phyloP scores from a whole-genome alignment of 1,140 invertebrate species.

The Trinorchestia longiramus region DNA sequence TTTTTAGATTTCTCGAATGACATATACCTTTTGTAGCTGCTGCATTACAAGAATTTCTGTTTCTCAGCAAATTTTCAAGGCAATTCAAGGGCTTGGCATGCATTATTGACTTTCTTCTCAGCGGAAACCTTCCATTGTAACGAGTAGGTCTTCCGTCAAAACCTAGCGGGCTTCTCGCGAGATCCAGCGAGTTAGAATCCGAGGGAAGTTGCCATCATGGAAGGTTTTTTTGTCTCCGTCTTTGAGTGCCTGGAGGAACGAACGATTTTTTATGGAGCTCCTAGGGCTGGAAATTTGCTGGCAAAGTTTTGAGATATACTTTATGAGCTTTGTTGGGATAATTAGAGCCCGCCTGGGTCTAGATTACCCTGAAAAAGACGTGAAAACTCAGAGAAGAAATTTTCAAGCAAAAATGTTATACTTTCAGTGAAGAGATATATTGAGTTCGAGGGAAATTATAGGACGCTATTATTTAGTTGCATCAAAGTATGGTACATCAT shows the following conservation, averaged over 20 bases:
- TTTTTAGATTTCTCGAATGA: too few species aligned
- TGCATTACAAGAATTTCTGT: too few species aligned
- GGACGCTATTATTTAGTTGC: not conserved
- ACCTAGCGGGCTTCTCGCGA: not conserved
- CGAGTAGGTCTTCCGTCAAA: not conserved
- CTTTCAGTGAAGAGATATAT: not conserved
- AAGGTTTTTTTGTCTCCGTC: not conserved
- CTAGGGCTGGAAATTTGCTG: constrained; percentile 30
- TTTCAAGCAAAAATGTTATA: not conserved
- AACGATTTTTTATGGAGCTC: constrained; percentile 36
- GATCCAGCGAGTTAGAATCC: constrained; percentile 36
- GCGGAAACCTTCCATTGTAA: too few species aligned
- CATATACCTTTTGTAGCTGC: too few species aligned
- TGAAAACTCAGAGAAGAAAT: not conserved
- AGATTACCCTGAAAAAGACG: not conserved
- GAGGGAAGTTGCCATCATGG: not conserved
- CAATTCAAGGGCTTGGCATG: too few species aligned
- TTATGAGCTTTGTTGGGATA: constrained; percentile 51
- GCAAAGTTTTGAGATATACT: constrained; percentile 54
- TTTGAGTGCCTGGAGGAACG: not conserved
- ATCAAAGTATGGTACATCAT: too few species aligned
- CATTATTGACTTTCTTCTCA: too few species aligned
- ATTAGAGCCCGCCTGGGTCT: constrained; percentile 13
- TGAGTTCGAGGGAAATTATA: not conserved
- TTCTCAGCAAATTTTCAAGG: too few species aligned